These are phyloP conservation scores for Diplogasteroides magnus DNA, from an alignment of 1,140 invertebrate genomes.

Conservation along the genomic window DNA sequence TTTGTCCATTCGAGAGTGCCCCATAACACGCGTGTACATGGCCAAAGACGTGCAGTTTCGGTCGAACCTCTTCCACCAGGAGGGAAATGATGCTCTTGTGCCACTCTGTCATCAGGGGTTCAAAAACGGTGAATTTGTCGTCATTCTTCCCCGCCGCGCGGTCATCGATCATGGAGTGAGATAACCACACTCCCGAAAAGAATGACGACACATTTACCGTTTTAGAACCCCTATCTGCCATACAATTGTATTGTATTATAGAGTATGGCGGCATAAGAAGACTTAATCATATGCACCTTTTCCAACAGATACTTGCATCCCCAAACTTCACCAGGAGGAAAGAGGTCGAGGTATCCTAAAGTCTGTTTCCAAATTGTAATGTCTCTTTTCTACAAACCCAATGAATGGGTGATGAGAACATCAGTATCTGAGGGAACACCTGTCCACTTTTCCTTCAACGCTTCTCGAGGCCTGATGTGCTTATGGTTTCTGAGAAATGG, in stretches of 20 bases:
- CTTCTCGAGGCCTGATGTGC: neutral
- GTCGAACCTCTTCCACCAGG: neutral
- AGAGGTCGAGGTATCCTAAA: neutral
- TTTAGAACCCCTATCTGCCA: too few relatives aligned
- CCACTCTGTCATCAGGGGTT: too few relatives aligned
- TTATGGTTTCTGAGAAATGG: too few relatives aligned
- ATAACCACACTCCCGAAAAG: too few relatives aligned
- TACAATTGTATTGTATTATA: too few relatives aligned
- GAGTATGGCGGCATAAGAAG: neutral
- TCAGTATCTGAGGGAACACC: neutral
- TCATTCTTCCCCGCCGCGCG: too few relatives aligned
- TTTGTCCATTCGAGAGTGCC: neutral
- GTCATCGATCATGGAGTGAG: too few relatives aligned
- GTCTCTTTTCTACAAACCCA: too few relatives aligned
- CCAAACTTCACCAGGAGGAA: neutral
- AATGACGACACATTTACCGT: too few relatives aligned
- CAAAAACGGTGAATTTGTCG: too few relatives aligned
- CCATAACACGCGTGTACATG: neutral
- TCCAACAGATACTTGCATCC: neutral
- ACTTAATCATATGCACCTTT: neutral
- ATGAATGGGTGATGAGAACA: neutral
- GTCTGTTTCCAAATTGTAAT: too few relatives aligned
- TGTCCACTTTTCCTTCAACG: neutral
- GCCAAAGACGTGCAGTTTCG: neutral
- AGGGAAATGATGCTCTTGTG: too few relatives aligned